Conservation (phyloP, 30 jellyfish, hydroid and myxozoan species). For the Turritopsis rubra region DNA sequence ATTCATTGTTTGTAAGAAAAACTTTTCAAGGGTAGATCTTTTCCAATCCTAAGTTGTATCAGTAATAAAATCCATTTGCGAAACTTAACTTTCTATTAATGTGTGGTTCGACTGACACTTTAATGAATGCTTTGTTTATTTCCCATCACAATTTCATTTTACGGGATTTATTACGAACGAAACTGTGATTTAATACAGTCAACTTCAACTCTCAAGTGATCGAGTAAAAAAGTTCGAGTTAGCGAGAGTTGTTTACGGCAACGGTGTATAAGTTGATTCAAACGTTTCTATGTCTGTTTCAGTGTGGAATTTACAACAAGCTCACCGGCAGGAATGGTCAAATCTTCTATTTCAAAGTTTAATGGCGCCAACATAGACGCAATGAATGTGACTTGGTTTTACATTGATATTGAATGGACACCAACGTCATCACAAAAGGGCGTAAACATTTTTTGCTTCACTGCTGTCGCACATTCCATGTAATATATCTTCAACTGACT, state of each 20-base stretch:
- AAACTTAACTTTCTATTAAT: too few relatives aligned
- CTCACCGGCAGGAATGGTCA: constrained; percentile 12
- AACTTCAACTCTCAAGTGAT: background rate
- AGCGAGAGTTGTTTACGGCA: too few relatives aligned
- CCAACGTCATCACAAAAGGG: background rate
- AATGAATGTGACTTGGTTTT: background rate
- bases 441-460: background rate
- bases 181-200: background rate
- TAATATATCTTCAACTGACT: background rate
- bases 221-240: background rate
- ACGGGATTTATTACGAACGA: too few relatives aligned
- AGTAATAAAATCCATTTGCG: too few relatives aligned
- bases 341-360: background rate
- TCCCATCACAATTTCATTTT: too few relatives aligned
- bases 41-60: too few relatives aligned
- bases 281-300: background rate
- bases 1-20: too few relatives aligned
- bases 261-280: background rate
- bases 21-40: too few relatives aligned
- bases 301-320: constrained; percentile 4
- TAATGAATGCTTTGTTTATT: too few relatives aligned
- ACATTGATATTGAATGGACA: background rate
- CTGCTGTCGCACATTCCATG: constrained; percentile 2
- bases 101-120: too few relatives aligned
- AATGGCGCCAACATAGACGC: background rate